These are phyloP conservation scores for Melanotaenia nigrans DNA, from an alignment of 2,797 vertebrate species.

Conservation along the genomic window DNA sequence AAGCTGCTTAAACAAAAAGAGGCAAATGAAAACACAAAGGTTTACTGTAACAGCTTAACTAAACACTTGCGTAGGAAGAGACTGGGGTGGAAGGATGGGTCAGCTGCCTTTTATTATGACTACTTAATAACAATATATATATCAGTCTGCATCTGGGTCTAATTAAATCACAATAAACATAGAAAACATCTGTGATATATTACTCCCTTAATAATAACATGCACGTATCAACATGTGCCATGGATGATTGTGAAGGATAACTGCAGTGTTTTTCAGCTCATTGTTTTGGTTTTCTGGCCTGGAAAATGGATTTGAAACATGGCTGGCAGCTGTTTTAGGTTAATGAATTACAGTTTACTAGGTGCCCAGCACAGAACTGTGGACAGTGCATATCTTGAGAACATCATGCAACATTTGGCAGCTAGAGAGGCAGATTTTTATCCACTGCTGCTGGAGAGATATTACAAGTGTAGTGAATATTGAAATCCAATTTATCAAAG, in stretches of 20 bases:
- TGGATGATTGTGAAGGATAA: background rate
- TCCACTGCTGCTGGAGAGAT: background rate
- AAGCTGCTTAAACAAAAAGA: background rate
- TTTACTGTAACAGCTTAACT: background rate
- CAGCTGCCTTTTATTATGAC: background rate
- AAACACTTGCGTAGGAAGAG: background rate
- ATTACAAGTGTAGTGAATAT: background rate
- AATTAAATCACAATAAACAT: background rate
- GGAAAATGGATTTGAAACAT: constrained; percentile 13
- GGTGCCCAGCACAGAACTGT: constrained; percentile 2
- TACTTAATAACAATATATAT: background rate
- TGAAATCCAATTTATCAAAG: background rate
- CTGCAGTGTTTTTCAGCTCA: constrained; percentile 9
- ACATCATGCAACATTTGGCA: background rate
- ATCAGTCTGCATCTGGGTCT: background rate
- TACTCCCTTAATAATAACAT: background rate
- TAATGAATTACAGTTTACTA: constrained; percentile 1
- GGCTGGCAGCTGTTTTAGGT: constrained; percentile 17
- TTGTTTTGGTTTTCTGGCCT: constrained; percentile 11
- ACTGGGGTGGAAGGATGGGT: background rate
- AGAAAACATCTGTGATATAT: background rate
- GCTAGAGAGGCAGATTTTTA: background rate
- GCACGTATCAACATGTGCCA: background rate
- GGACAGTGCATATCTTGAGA: background rate
- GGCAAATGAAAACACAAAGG: background rate